Percentiles rank a stretch among this genome's conserved stretches.
Evolutionary conservation across 2,888 invertebrate species (phyloP).

Genomic region (Sycophila texana): DNA sequence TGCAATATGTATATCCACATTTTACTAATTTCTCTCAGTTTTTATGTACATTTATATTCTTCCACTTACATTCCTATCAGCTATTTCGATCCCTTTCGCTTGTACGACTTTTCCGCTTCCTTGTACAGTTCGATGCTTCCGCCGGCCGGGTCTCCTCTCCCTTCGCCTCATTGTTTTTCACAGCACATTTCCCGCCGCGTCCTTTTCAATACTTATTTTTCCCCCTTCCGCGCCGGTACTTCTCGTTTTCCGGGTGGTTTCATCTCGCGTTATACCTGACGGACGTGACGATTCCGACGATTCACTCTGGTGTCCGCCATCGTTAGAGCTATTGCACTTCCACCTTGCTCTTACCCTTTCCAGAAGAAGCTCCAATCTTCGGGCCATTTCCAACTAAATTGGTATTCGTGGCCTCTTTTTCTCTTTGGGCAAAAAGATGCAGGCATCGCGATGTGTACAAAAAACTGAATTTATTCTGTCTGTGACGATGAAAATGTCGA

Average conservation of each 20-base stretch:
- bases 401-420: too few species aligned
- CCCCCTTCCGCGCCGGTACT: background rate
- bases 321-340: too few species aligned
- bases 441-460: too few species aligned
- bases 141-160: background rate
- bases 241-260: constrained; percentile 12
- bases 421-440: too few species aligned
- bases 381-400: too few species aligned
- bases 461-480: background rate
- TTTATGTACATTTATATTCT: too few species aligned
- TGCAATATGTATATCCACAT: too few species aligned
- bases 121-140: background rate
- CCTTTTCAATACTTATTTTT: constrained; percentile 4
- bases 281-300: background rate
- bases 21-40: too few species aligned
- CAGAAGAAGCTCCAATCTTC: too few species aligned
- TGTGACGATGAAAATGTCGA: constrained; percentile 2
- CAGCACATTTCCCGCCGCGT: constrained; percentile 26
- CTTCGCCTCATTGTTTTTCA: constrained; percentile 31
- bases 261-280: background rate
- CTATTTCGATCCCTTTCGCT: constrained; percentile 9
- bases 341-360: too few species aligned
- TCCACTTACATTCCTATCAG: too few species aligned
- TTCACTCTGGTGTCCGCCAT: background rate
- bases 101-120: constrained; percentile 7